These are phyloP conservation scores for Actinia tenebrosa DNA, from an alignment of 64 coral and sea anemone genomes.

Conservation along the genomic window DNA sequence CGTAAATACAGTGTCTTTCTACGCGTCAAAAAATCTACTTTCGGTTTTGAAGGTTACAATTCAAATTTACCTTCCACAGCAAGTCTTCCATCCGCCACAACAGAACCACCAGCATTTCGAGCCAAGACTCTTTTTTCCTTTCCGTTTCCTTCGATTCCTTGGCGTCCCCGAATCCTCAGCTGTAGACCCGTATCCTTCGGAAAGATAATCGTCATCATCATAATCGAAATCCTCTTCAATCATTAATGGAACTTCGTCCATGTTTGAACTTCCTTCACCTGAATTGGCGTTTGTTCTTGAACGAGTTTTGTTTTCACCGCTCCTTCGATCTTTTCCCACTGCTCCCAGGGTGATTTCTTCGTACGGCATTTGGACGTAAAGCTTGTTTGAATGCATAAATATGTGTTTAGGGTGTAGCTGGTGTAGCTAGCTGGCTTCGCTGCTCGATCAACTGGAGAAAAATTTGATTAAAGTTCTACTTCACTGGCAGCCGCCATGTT, in stretches of 20 bases:
- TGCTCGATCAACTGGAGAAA: conserved; percentile 12
- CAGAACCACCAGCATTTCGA: conserved; percentile 45
- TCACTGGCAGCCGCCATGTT: conserved; percentile 10
- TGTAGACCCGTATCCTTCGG: conserved; percentile 53
- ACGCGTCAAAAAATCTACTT: not conserved
- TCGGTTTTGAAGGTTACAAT: not conserved
- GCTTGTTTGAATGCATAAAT: conserved; percentile 28
- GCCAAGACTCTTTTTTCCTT: conserved; percentile 19
- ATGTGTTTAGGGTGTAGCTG: not conserved
- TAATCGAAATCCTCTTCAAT: conserved; percentile 49
- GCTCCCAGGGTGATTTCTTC: conserved; percentile 43
- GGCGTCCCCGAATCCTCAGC: conserved; percentile 9
- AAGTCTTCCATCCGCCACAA: conserved; percentile 33
- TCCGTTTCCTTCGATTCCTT: conserved; percentile 31
- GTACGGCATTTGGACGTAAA: conserved; percentile 38
- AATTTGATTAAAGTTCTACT: not conserved
- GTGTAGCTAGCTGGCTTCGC: not conserved
- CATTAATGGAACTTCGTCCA: conserved; percentile 50
- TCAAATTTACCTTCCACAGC: conserved; percentile 23
- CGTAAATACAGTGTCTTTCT: not conserved
- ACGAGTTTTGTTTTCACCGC: conserved; percentile 3
- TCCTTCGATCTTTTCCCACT: not conserved
- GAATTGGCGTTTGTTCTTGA: conserved; percentile 23
- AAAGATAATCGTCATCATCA: conserved; percentile 50
- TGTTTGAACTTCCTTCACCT: conserved; percentile 27